Conservation (phyloP, 2,113 vertebrate genomes). For the Craseonycteris thonglongyai region DNA sequence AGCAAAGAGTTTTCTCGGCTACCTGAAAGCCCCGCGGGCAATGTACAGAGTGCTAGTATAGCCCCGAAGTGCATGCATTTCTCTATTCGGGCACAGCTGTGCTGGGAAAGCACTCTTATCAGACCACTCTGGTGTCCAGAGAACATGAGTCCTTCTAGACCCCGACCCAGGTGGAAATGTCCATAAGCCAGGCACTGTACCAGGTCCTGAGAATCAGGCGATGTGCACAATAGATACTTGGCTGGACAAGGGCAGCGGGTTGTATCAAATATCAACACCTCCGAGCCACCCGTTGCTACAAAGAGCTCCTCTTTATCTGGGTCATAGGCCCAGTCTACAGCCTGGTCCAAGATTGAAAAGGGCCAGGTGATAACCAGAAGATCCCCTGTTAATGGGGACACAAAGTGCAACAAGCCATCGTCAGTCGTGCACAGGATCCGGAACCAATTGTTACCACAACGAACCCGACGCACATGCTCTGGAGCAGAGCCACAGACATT, state of each 20-base stretch:
- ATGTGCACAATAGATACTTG: conserved; percentile 68
- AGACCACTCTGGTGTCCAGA: conserved; percentile 70
- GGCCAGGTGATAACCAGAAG: conserved; percentile 76
- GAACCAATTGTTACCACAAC: conserved; percentile 34
- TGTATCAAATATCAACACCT: conserved; percentile 74
- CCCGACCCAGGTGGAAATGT: conserved; percentile 39
- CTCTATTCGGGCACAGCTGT: conserved; percentile 40
- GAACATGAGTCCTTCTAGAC: conserved; percentile 66
- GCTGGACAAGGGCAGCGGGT: conserved; percentile 68
- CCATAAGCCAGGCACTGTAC: conserved; percentile 74
- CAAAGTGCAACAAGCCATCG: conserved; percentile 68
- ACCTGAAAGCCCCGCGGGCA: background rate
- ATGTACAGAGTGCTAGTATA: conserved; percentile 65
- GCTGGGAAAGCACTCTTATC: conserved; percentile 69
- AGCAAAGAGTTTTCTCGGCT: conserved; percentile 48
- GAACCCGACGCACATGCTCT: conserved; percentile 52
- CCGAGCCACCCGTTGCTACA: conserved; percentile 65
- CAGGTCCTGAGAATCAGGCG: conserved; percentile 40
- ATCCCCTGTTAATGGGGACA: conserved; percentile 71
- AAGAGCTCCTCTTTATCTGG: conserved; percentile 72
- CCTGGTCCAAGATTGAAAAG: conserved; percentile 61
- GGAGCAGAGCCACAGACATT: conserved; percentile 56
- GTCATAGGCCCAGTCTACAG: conserved; percentile 74
- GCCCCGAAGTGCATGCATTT: conserved; percentile 62
- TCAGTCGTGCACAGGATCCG: conserved; percentile 66